phyloP scores from a whole-genome alignment of 2,888 invertebrate species.

The Hemaris fuciformis region DNA sequence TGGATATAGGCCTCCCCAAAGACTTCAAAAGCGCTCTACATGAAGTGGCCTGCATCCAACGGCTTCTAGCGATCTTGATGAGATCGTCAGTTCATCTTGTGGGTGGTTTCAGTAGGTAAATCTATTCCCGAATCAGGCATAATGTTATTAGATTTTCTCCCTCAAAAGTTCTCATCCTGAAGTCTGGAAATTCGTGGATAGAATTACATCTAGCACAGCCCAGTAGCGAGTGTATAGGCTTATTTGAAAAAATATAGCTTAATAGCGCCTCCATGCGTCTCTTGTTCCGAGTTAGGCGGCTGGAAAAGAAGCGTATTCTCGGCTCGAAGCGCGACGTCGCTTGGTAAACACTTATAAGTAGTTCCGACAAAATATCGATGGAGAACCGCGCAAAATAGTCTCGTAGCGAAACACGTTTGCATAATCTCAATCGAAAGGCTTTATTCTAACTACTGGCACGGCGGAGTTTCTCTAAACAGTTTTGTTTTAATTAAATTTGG shows the following conservation, averaged over 20 bases:
- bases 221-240: no score
- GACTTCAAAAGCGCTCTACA: no score
- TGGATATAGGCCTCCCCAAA: no score
- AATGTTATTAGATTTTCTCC: no score
- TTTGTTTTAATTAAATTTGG: slow-evolving; percentile 2
- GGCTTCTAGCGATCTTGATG: no score
- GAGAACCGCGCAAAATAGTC: slow-evolving; percentile 27
- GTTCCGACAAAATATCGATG: slow-evolving; percentile 30
- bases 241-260: not conserved
- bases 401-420: slow-evolving; percentile 29
- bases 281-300: slow-evolving; percentile 32
- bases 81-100: no score
- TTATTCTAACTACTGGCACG: not conserved
- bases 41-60: no score
- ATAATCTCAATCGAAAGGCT: slow-evolving; percentile 30
- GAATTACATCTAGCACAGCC: no score
- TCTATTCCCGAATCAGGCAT: no score
- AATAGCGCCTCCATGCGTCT: slow-evolving; percentile 31
- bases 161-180: no score
- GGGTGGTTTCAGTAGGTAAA: no score
- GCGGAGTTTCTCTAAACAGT: not conserved
- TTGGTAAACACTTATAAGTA: slow-evolving; percentile 47
- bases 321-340: slow-evolving; percentile 39
- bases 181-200: no score
- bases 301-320: slow-evolving; percentile 50